Evolutionary conservation across 2,888 invertebrate species (phyloP).

Genomic region (Villa cingulata): DNA sequence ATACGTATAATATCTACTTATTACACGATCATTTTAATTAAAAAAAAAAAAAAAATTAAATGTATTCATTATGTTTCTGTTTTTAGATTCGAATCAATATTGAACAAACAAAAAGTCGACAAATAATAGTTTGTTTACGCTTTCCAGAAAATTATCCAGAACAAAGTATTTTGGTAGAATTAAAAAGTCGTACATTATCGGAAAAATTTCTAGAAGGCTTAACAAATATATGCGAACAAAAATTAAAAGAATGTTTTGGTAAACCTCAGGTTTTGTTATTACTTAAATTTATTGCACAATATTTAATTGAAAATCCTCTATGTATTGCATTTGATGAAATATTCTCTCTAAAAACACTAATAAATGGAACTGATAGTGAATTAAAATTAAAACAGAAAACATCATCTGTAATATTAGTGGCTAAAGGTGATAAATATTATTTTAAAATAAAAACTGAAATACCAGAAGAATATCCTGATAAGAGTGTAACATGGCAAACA

Average conservation of each 20-base stretch:
- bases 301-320: conserved; percentile 54
- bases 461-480: conserved; percentile 50
- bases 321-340: conserved; percentile 62
- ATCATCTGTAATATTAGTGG: conserved; percentile 44
- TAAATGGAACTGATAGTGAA: conserved; percentile 39
- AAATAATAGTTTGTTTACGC: conserved; percentile 49
- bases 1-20: too few relatives aligned
- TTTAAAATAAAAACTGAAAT: conserved; percentile 45
- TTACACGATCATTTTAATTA: too few relatives aligned
- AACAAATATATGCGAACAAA: conserved; percentile 46
- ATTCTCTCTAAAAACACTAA: conserved; percentile 41
- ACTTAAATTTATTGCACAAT: conserved; percentile 47
- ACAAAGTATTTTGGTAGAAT: conserved; percentile 45
- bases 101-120: conserved; percentile 47
- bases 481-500: conserved; percentile 37
- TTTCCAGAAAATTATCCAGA: conserved; percentile 52
- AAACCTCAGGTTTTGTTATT: conserved; percentile 47
- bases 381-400: conserved; percentile 53
- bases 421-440: conserved; percentile 45
- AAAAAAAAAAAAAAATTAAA: too few relatives aligned
- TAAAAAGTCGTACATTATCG: conserved; percentile 55
- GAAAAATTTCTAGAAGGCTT: conserved; percentile 48
- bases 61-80: background rate
- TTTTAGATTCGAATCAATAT: conserved; percentile 43
- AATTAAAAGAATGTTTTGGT: conserved; percentile 43